Evolutionary conservation across 2,113 vertebrate species (phyloP), one percentile per base, ranked within the genome.

Genomic region (Verasper variegatus): DNA sequence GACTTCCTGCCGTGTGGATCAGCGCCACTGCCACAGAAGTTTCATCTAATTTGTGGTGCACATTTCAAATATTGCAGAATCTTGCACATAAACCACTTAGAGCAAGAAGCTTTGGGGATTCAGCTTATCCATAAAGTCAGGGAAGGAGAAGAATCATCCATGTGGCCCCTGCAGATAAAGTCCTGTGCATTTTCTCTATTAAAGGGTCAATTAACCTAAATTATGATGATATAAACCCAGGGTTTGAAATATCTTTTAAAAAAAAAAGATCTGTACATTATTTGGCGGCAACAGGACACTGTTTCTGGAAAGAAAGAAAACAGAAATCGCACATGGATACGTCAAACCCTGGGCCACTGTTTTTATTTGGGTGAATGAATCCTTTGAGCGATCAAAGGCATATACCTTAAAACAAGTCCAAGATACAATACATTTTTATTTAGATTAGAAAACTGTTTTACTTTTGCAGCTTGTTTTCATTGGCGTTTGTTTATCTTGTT

Each of bases 81-180:
- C 2, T 24, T 13, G 49, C 5, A 59, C 11, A 45, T 24, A 21
- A 61, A 56, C 9, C 2, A n/a, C 9, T 49, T 7, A 54, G 11
- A 69, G 1, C 37, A 68, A 57, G 63, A 52, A 57, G 2, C 62
- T 69, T 80, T 78, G 13, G 18, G 51, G 69, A 10, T 72, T 77
- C 23, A 71, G 63, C 23, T 71, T 52, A 52, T 54, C n/a, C 18
- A 65, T 47, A 20, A 76, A 42, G 21, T 56, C 8, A 56, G 27
- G 27, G 69, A 68, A 40, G 27, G 27, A n/a, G 20, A 49, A 70
- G 55, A 52, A n/a, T 17, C 26, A 58, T 74, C n/a, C 23, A 68
- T 60, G 18, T 70, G 52, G 2, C 27, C 57, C 20, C 5, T 82
- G 80, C 37, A 68, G 56, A 13, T 47, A 17, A 2, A 20, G 21